Base-by-base conservation (phyloP, 1,140 invertebrate species). In the Drosophila parvula region DNA sequence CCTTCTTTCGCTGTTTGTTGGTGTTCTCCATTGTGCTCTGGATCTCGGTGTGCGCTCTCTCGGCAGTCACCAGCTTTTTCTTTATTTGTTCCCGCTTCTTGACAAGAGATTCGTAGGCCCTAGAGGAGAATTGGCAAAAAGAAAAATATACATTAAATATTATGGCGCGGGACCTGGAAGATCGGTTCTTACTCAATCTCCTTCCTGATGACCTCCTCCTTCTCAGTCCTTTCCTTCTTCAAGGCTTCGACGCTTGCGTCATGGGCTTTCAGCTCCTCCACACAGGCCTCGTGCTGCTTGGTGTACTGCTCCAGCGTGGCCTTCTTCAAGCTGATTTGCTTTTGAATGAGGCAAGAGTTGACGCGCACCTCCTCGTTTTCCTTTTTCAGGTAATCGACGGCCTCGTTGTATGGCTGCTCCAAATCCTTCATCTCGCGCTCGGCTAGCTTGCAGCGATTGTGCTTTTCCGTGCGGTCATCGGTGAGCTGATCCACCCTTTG, bases 371-470 rank as follows among this genome's bases (percentile, higher is more conserved):
- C 93, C 22, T 94, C 93, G 90, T 99, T 99, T 83, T 98, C 96
- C 4, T 94, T 83, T 78, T 95, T 95, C 60, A 99, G 93, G 91
- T 95, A 97, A 53, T 95, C 94, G 0, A 99, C 93, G 0, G 98
- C 98, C 80, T 98, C 96, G 81, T 97, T 95, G 94, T 97, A 98
- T 0, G 97, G 96, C 67, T 95, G 96, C 84, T 97, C 95, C 45
- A 99, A 92, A 63, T 96, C 95, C 65, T 96, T 95, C 91, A 98
- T 97, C 91, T 99, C 98, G 75, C 96, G 97, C 92, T 99, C 96
- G 2, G 98, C 97, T 27, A 98, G 92, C 84, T 97, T 96, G 1
- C 98, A 95, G 79, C 98, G 94, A 92, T 98, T 98, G 38, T 98
- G 92, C 92, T 98, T 99, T 92, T 98, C 97, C 51, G 95, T 94